A percentile compares a stretch with the other conserved stretches of the same genome.
Evolutionary conservation across 2,113 vertebrate genomes (phyloP).

Genomic region (Neotoma lepida): DNA sequence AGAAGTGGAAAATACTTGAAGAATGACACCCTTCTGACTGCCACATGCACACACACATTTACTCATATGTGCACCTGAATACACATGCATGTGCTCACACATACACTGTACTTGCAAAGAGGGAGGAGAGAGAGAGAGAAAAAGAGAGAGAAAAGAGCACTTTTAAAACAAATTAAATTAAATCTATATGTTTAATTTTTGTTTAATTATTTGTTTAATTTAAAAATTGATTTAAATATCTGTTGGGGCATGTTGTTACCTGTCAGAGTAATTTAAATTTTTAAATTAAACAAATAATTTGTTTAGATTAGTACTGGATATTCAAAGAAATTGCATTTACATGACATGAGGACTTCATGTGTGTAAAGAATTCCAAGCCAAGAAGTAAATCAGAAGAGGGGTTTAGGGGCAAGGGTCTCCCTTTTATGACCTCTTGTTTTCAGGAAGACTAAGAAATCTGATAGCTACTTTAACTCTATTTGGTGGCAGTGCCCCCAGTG

Average conservation of each 20-base stretch:
- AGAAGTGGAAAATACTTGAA: neutral
- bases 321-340: neutral
- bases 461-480: neutral
- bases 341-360: neutral
- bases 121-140: no score
- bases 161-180: no score
- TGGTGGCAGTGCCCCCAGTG: neutral
- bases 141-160: no score
- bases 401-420: neutral
- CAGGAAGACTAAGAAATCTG: neutral
- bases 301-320: neutral
- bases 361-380: neutral
- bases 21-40: neutral
- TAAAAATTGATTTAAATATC: no score
- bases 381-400: neutral
- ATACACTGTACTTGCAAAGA: neutral
- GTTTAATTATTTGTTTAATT: no score
- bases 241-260: no score
- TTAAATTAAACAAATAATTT: neutral
- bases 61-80: neutral
- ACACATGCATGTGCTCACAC: neutral
- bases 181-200: no score
- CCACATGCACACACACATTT: neutral
- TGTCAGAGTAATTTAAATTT: no score
- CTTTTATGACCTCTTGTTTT: neutral